Conservation (phyloP, 2,797 vertebrate species). For the Coracias cyanogaster region DNA sequence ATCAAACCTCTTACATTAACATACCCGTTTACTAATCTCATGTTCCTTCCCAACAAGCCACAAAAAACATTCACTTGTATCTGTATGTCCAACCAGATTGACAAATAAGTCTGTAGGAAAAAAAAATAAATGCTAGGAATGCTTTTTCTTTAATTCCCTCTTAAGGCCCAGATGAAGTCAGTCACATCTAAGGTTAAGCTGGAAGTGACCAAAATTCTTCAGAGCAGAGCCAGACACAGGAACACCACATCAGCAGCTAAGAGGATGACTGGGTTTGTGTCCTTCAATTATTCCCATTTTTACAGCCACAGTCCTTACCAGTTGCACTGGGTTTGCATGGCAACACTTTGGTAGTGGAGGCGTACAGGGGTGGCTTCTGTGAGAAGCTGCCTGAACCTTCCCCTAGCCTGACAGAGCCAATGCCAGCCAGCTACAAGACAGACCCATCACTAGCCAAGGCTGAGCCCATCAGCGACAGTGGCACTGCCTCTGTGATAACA, state of each 20-base stretch:
- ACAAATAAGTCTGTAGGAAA: background rate
- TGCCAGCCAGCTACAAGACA: fast-evolving
- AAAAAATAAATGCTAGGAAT: background rate
- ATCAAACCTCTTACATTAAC: background rate
- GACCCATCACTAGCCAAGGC: fast-evolving
- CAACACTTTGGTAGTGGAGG: background rate
- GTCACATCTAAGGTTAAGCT: background rate
- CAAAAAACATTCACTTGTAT: background rate
- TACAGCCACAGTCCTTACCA: background rate
- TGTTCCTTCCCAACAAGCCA: background rate
- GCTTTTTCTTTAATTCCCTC: fast-evolving
- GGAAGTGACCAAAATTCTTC: background rate
- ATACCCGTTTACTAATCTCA: background rate
- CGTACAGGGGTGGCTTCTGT: background rate
- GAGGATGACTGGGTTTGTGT: background rate
- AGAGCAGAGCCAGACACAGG: background rate
- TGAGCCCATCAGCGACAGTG: fast-evolving
- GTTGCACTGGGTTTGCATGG: background rate
- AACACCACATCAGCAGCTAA: background rate
- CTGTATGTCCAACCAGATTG: background rate
- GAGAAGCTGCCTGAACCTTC: background rate
- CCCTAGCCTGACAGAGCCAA: fast-evolving
- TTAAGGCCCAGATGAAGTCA: background rate
- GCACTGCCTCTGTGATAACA: background rate
- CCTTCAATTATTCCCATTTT: background rate